Conservation (phyloP, 1,140 invertebrate genomes). For the Tribolium madens region DNA sequence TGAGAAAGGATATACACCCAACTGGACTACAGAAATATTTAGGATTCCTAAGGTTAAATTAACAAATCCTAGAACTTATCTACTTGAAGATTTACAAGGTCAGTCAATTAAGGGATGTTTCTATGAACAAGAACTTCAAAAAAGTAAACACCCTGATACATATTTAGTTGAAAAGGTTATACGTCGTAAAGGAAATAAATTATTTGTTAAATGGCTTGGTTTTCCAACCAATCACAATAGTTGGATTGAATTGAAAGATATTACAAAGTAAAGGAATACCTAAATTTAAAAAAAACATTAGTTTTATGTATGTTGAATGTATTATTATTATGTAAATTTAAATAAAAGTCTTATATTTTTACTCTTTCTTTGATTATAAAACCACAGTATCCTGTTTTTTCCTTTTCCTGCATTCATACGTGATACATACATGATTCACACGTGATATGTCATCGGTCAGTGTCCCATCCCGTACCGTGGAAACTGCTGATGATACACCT, state of each 20-base stretch:
- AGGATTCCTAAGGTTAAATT: constrained; percentile 59
- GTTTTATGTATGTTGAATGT: too few species aligned
- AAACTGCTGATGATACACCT: too few species aligned
- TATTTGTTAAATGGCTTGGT: background rate
- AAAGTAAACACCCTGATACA: constrained; percentile 58
- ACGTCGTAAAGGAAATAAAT: constrained; percentile 54
- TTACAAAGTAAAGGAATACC: background rate
- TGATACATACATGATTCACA: too few species aligned
- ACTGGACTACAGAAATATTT: constrained; percentile 66
- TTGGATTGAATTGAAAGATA: constrained; percentile 4
- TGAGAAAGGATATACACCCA: constrained; percentile 65
- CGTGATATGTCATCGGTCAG: too few species aligned
- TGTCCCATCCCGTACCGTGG: too few species aligned
- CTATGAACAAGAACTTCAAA: constrained; percentile 62
- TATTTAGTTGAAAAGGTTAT: constrained; percentile 64
- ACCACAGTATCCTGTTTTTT: too few species aligned
- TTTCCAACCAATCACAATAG: background rate
- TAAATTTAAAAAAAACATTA: too few species aligned
- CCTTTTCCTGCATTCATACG: too few species aligned
- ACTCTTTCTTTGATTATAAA: too few species aligned
- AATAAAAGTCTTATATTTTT: too few species aligned
- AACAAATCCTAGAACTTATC: constrained; percentile 62
- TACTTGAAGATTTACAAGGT: constrained; percentile 58
- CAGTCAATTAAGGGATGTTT: constrained; percentile 61
- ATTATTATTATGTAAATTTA: too few species aligned